Evolutionary conservation across 2,888 invertebrate genomes (phyloP).

Genomic region (Bhutanitis thaidina): DNA sequence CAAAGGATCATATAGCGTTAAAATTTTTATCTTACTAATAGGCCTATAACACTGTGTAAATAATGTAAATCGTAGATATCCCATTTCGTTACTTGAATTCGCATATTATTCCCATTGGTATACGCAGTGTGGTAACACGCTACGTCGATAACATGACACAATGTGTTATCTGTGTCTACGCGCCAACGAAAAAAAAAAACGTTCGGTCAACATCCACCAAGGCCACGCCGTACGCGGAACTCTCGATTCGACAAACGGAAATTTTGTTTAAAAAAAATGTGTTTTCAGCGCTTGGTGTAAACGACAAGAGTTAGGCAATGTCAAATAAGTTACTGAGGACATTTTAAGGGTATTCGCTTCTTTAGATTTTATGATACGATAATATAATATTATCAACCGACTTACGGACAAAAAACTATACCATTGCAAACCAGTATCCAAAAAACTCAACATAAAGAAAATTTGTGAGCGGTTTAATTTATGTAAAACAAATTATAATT

Average conservation of each 20-base stretch:
- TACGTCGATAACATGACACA: constrained; percentile 51
- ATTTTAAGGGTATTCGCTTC: constrained; percentile 42
- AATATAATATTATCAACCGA: constrained; percentile 33
- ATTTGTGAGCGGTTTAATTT: too few species aligned
- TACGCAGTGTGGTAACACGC: constrained; percentile 1
- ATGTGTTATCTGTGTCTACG: constrained; percentile 55
- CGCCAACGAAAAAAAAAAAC: constrained; percentile 50
- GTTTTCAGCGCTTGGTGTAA: constrained; percentile 22
- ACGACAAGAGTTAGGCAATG: constrained; percentile 44
- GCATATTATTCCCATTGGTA: constrained; percentile 10
- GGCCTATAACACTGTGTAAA: too few species aligned
- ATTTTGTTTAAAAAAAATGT: constrained; percentile 29
- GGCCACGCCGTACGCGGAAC: constrained; percentile 64
- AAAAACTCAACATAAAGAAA: too few species aligned
- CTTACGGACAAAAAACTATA: constrained; percentile 6
- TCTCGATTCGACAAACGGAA: constrained; percentile 41
- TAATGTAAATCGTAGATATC: constrained; percentile 11
- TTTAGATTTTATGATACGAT: constrained; percentile 33
- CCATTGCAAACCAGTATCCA: too few species aligned
- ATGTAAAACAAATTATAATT: too few species aligned
- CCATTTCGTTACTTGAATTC: constrained; percentile 15
- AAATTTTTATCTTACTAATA: too few species aligned
- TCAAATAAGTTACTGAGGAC: constrained; percentile 59
- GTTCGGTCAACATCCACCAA: constrained; percentile 60
- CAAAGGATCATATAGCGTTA: too few species aligned